Conservation (phyloP, 2,888 invertebrate species). For the Lochmaea capreae region DNA sequence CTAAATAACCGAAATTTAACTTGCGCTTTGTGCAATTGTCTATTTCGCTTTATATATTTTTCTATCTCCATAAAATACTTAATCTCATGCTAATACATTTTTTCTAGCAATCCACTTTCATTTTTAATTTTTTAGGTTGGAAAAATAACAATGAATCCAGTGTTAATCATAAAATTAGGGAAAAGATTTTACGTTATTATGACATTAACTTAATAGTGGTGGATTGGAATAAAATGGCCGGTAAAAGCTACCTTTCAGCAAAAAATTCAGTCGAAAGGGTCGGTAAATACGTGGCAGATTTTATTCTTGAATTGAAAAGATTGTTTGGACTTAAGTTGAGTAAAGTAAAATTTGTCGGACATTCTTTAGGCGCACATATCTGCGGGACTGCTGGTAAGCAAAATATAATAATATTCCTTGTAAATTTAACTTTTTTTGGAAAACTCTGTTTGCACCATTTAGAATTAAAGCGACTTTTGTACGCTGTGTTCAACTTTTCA, state of each 20-base stretch:
- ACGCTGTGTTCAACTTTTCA: too few species aligned
- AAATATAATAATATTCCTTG: not conserved
- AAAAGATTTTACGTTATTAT: conserved; percentile 48
- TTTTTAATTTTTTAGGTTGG: conserved; percentile 47
- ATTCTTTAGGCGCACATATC: conserved; percentile 58
- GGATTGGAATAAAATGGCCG: conserved; percentile 55
- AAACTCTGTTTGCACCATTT: too few species aligned
- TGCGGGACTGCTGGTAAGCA: conserved; percentile 49
- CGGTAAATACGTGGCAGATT: conserved; percentile 53
- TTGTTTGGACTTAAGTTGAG: conserved; percentile 33
- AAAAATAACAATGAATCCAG: conserved; percentile 50
- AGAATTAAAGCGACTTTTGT: too few species aligned
- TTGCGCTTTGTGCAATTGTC: too few species aligned
- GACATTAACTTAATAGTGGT: conserved; percentile 60
- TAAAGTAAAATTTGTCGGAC: conserved; percentile 44
- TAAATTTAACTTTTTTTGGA: too few species aligned
- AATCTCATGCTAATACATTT: not conserved
- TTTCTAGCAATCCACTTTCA: not conserved
- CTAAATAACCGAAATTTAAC: too few species aligned
- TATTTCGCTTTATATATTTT: too few species aligned
- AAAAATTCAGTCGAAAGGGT: conserved; percentile 49
- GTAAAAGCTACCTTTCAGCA: conserved; percentile 44
- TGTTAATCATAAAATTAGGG: conserved; percentile 51
- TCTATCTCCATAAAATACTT: not conserved
- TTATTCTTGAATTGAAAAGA: conserved; percentile 37